Conservation (phyloP, 2,888 invertebrate genomes). For the Agriopis aurantiaria region DNA sequence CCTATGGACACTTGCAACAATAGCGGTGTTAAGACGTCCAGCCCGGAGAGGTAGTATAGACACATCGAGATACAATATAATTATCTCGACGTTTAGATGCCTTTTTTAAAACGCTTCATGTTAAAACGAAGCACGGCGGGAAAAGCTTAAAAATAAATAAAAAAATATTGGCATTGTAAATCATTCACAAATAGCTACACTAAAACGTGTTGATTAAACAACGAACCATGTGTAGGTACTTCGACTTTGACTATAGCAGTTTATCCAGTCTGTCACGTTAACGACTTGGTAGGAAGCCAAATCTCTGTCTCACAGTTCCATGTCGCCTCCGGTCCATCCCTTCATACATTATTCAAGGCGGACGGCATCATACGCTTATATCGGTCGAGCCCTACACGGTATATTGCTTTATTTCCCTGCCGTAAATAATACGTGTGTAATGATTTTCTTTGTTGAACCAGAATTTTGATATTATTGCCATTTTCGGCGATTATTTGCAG, state of each 20-base stretch:
- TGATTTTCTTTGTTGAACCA: slow-evolving; percentile 42
- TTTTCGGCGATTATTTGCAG: slow-evolving; percentile 5
- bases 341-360: slow-evolving; percentile 68
- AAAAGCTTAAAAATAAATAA: no score
- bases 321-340: slow-evolving; percentile 45
- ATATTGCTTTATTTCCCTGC: slow-evolving; percentile 55
- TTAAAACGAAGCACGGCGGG: no score
- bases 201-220: neutral
- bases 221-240: neutral
- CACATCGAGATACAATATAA: no score
- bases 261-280: slow-evolving; percentile 15
- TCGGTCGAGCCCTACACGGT: slow-evolving; percentile 52
- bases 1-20: no score
- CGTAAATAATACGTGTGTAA: slow-evolving; percentile 58
- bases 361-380: slow-evolving; percentile 63
- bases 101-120: no score
- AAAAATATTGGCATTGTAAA: neutral
- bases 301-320: slow-evolving; percentile 44
- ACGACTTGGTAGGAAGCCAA: slow-evolving; percentile 35
- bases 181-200: neutral
- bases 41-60: no score
- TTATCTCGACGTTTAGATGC: no score
- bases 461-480: slow-evolving; percentile 35
- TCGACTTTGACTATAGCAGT: neutral
- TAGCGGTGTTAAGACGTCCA: no score